Percentiles rank a stretch among this genome's conserved stretches.
phyloP scores from a whole-genome alignment of 1,140 invertebrate species.

The Tetramorium simillimum region DNA sequence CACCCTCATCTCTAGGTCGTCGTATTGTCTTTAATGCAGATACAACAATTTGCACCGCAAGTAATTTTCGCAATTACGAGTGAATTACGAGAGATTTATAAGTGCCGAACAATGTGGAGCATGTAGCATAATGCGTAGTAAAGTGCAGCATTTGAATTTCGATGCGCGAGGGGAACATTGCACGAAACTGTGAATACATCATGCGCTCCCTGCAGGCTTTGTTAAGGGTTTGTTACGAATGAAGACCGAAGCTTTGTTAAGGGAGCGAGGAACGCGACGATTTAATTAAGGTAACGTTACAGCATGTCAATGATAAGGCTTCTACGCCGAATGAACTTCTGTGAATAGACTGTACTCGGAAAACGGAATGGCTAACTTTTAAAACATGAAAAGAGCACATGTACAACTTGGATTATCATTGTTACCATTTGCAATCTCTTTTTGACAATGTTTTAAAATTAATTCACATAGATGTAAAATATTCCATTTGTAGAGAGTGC shows the following conservation, averaged over 20 bases:
- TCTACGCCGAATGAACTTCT: not conserved
- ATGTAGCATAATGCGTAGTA: conserved; percentile 1
- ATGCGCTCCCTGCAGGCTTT: conserved; percentile 21
- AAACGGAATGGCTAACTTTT: not conserved
- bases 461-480: not conserved
- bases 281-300: conserved; percentile 52
- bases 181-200: conserved; percentile 47
- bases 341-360: not conserved
- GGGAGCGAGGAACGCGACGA: not conserved
- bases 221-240: conserved; percentile 33
- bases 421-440: not conserved
- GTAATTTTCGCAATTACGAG: not conserved
- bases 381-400: not conserved
- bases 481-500: not conserved
- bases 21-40: not conserved
- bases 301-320: conserved; percentile 28
- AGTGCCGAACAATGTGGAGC: conserved; percentile 9
- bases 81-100: not conserved
- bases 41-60: not conserved
- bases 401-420: not conserved
- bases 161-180: not conserved
- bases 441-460: not conserved
- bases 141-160: conserved; percentile 43
- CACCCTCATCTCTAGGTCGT: not conserved
- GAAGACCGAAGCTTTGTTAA: conserved; percentile 42